A percentile compares a stretch with the other conserved stretches of the same genome.
Evolutionary conservation across 2,113 vertebrate genomes (phyloP).

Genomic region (Xiphias gladius): DNA sequence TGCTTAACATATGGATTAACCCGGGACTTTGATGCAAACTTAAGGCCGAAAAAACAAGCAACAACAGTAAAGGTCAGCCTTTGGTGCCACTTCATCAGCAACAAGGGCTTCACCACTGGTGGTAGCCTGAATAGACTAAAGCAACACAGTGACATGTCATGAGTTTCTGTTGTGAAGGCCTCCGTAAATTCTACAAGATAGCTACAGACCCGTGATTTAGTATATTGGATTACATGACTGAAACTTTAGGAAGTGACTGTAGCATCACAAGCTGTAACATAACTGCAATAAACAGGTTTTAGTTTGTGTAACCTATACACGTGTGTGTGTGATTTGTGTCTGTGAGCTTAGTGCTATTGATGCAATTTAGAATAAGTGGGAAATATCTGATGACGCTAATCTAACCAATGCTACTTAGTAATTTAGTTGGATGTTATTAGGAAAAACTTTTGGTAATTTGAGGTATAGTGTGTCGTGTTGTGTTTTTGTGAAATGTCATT

Average conservation of each 20-base stretch:
- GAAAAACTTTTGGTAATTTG: no score
- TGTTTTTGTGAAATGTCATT: neutral
- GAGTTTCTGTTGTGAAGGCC: neutral
- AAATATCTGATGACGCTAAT: neutral
- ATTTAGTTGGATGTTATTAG: neutral
- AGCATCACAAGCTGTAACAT: no score
- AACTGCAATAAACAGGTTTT: no score
- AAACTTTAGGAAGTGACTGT: neutral
- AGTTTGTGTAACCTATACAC: neutral
- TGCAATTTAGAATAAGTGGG: no score
- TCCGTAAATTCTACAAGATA: neutral
- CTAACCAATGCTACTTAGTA: neutral
- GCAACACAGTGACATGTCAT: conserved; percentile 15
- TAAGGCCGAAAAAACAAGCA: conserved; percentile 3
- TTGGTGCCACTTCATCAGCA: neutral
- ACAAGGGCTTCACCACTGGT: conserved; percentile 5
- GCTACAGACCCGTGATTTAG: neutral
- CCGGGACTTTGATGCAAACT: conserved; percentile 11
- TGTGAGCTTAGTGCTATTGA: no score
- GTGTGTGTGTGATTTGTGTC: neutral
- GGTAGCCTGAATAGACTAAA: conserved; percentile 7
- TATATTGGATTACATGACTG: neutral
- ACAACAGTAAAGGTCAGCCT: conserved; percentile 25
- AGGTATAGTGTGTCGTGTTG: neutral
- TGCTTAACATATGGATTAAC: neutral